Evolutionary conservation across 2,888 invertebrate genomes (phyloP), one percentile per base, ranked within the genome.

Genomic region (Luperina testacea): DNA sequence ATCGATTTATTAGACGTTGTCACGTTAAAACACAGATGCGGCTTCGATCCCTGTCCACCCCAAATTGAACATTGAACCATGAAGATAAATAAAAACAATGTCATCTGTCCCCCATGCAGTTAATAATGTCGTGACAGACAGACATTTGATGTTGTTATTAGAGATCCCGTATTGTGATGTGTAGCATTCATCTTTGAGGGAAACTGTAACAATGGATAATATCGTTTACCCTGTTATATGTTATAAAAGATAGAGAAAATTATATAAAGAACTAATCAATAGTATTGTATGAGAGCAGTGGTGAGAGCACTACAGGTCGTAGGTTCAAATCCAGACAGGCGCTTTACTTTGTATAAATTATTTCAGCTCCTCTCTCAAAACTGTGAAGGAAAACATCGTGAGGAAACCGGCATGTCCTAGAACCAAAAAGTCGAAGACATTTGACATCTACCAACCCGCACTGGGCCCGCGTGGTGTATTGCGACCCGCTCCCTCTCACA

Each of bases 91-190:
- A 80, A 84, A 84, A 80, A 84, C 81, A 75, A 70, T 57, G 76
- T 24, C 72, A 64, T 57, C 63, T 24, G 59, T 75, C 83, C 85
- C 82, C 81, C 53, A 72, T 81, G 72, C 82, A 85, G 81, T 83
- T 88, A 86, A 78, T 81, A 77, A 75, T 73, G 69, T 59, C 77
- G 78, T 83, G 83, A 86, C 83, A 73, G 57, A 79, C 78, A 70
- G 74, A 85, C 84, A 83, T 87, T 85, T 81, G 80, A 87, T 84
- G 80, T 80, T 75, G 76, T 75, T 84, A 80, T 85, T 84, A 83
- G 32, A n/a, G 20, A 72, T 64, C 51, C 63, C 32, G 42, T 71
- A 71, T 78, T 79, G 84, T 61, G 27, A 69, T 67, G 51, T 38
- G 8, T 8, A 48, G 61, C 53, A 67, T 53, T 24, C 42, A 27